Evolutionary conservation across 2,113 vertebrate genomes (phyloP).

Genomic region (Chauna torquata): DNA sequence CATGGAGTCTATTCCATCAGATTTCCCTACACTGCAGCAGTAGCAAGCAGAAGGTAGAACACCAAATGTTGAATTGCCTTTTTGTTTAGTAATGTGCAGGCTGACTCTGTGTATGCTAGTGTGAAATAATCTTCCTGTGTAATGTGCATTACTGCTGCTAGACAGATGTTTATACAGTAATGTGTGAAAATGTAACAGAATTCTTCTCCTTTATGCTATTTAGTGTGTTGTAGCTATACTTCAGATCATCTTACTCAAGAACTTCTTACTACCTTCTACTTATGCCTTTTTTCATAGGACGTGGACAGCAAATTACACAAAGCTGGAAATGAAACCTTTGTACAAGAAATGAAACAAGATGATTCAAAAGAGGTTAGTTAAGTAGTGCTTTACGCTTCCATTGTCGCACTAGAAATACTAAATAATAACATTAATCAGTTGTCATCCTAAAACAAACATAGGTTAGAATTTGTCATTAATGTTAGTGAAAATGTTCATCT

Average conservation of each 20-base stretch:
- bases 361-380: conserved; percentile 81
- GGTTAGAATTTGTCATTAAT: not conserved
- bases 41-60: not conserved
- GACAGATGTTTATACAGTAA: not conserved
- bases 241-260: not conserved
- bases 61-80: not conserved
- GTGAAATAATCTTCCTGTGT: not conserved
- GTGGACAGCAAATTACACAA: conserved; percentile 38
- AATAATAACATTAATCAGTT: not conserved
- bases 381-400: not conserved
- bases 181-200: not conserved
- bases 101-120: not conserved
- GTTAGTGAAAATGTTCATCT: not conserved
- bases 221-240: not conserved
- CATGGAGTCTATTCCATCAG: not conserved
- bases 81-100: not conserved
- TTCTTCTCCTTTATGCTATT: not conserved
- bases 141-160: not conserved
- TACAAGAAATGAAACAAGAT: conserved; percentile 78
- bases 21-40: not conserved
- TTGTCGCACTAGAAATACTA: not conserved
- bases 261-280: not conserved
- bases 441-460: not conserved
- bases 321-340: conserved; percentile 54
- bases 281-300: conserved; percentile 64